These are phyloP conservation scores for Rhynchomys soricoides DNA, from an alignment of 2,113 vertebrate species.

Conservation along the genomic window DNA sequence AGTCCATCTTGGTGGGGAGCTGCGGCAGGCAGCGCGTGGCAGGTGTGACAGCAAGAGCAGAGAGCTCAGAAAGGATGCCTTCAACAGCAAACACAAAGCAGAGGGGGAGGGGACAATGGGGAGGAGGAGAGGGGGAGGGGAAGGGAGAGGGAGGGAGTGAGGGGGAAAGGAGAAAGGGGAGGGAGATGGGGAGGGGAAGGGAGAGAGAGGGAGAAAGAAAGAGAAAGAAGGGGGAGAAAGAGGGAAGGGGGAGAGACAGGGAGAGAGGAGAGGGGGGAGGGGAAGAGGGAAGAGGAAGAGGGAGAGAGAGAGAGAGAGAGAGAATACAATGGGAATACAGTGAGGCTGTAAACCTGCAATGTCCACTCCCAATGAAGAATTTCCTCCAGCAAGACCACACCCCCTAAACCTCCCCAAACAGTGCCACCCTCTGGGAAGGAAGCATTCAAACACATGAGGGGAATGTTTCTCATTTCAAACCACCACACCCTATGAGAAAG, in stretches of 20 bases:
- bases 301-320: no score
- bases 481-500: no score
- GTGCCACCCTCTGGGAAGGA: not conserved
- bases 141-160: no score
- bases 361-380: not conserved
- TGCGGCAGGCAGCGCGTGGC: not conserved
- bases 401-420: not conserved
- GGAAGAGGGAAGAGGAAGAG: no score
- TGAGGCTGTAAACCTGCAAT: not conserved
- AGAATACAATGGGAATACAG: not conserved
- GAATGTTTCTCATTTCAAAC: not conserved
- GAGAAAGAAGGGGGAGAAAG: no score
- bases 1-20: not conserved
- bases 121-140: no score
- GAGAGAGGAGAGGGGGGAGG: no score
- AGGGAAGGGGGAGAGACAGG: no score
- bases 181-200: not conserved
- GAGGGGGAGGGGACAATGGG: not conserved
- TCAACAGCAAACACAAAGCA: not conserved
- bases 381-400: not conserved
- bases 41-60: no score
- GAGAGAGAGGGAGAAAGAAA: accelerated
- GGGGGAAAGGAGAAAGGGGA: no score
- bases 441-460: not conserved
- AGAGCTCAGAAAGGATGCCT: not conserved